phyloP scores from a whole-genome alignment of 1,140 invertebrate genomes.

The Drosophila kurseongensis region DNA sequence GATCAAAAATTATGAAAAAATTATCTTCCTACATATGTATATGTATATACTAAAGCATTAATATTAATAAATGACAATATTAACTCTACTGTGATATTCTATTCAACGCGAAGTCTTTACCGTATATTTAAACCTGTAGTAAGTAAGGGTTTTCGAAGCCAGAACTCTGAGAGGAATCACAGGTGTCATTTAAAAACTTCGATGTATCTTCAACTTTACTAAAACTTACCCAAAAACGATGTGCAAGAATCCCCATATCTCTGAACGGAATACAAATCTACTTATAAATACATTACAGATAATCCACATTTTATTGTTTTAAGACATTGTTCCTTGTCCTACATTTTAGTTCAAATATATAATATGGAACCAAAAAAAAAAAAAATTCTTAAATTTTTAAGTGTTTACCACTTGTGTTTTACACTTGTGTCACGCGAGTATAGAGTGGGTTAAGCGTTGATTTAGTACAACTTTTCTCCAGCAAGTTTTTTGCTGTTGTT shows the following conservation, averaged over 20 bases:
- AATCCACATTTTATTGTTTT: no score
- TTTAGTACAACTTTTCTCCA: constrained; percentile 21
- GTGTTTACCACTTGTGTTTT: background rate
- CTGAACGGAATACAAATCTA: background rate
- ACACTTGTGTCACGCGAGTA: background rate
- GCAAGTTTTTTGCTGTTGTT: constrained; percentile 16
- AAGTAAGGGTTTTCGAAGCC: background rate
- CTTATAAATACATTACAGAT: no score
- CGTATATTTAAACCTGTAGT: background rate
- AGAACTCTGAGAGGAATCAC: background rate
- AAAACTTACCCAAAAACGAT: background rate
- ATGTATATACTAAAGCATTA: no score
- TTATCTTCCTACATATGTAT: no score
- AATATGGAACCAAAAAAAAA: no score
- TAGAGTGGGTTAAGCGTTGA: constrained; percentile 4
- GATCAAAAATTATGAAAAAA: no score
- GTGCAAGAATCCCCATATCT: no score
- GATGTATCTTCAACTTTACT: background rate
- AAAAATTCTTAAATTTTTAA: no score
- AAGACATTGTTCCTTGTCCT: no score
- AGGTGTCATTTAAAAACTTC: background rate
- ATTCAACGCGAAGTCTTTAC: background rate
- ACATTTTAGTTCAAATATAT: no score
- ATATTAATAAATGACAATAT: no score
- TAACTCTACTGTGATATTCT: no score